Percentiles rank a stretch among this genome's conserved stretches.
Evolutionary conservation across 2,797 vertebrate species (phyloP).

Genomic region (Cossypha niveicapilla): DNA sequence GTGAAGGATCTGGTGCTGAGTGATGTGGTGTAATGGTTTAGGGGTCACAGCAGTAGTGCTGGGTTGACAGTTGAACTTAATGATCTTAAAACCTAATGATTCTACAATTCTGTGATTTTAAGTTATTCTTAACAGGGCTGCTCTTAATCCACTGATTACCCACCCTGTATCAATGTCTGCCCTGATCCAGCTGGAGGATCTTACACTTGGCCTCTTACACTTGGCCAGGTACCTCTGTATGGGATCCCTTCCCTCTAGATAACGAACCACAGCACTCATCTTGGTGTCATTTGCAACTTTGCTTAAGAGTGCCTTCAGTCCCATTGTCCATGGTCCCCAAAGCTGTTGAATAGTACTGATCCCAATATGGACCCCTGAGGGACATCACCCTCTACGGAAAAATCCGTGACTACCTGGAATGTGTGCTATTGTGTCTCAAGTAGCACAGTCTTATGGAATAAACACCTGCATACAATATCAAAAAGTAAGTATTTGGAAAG

Average conservation of each 20-base stretch:
- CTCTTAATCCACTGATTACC: neutral
- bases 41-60: neutral
- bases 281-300: neutral
- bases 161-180: neutral
- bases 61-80: rapidly evolving
- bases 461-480: neutral
- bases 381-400: neutral
- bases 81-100: neutral
- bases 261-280: neutral
- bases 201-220: neutral
- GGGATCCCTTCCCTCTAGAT: neutral
- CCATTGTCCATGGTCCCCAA: rapidly evolving
- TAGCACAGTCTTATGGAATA: neutral
- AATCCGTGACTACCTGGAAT: neutral
- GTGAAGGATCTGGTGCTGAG: rapidly evolving
- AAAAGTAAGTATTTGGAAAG: neutral
- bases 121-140: neutral
- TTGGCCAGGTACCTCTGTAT: neutral
- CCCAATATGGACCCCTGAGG: rapidly evolving
- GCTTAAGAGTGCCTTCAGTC: neutral
- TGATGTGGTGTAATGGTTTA: neutral
- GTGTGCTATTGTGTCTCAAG: neutral
- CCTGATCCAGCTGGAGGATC: rapidly evolving
- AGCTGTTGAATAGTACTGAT: neutral
- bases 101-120: neutral